Evolutionary conservation across 2,797 vertebrate species (phyloP), one percentile per base, ranked within the genome.

Genomic region (Natrix natrix): DNA sequence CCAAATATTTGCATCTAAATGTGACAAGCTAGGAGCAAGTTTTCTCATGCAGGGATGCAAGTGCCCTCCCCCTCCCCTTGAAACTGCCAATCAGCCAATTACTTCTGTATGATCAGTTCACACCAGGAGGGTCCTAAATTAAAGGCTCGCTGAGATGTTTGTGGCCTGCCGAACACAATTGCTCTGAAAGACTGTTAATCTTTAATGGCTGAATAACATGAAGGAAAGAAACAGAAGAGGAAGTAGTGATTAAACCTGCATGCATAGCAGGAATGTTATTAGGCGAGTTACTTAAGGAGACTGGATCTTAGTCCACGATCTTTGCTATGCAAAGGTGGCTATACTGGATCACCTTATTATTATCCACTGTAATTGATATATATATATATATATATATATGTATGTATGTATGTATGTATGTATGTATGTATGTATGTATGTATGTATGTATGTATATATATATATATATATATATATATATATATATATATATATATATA

Each of bases 231-330:
- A 86, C 52, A 88, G 43, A 89, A 54, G 52, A 26, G 28, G 37
- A 83, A 83, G 56, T 56, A 57, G 32, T 86, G 52, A 89, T 32
- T 52, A 32, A 89, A 89, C 87, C 56, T 86, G 43, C 90, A 89
- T 91, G 90, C 59, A 86, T 66, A 91, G 52, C 90, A 91, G 87
- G 93, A 87, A 91, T 63, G 87, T 43, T 88, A 93, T 89, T 91
- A 91, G 5, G 54, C 89, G 93, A 93, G 52, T 93, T 91, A 91
- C 90, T 88, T 43, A 32, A 54, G 28, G 69, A 63, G 11, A 32
- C 59, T 66, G 52, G n/a, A 48, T 91, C 57, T 88, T n/a, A 24
- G 59, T 32, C 17, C 28, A 43, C 0, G 2, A 28, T 32, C 13
- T n/a, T 83, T 52, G 37, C 57, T n/a, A 32, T 48, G 69, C 14